Base-by-base conservation (phyloP, 2,888 invertebrate species). In the Drosophila percnosoma region DNA sequence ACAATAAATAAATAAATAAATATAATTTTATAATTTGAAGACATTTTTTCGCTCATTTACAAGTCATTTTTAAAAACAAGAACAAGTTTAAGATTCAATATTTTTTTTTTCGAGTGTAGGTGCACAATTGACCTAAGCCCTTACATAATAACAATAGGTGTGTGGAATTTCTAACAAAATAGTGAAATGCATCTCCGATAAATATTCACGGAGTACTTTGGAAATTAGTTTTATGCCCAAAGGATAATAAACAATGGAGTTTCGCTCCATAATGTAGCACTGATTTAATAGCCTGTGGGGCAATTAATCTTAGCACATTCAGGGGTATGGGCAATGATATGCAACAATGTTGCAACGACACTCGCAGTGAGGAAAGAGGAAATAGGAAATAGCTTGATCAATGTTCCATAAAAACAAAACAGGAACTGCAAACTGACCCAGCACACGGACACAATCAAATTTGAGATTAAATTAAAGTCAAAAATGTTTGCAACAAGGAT, bases 41-140 rank as follows among this genome's bases (percentile, higher is more conserved):
- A 15, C 7, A 45, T 21, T 15, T 7, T 0, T 45, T 45, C 13
- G 21, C 7, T 13, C 4, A 45, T 7, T 21, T 15, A 4, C 1
- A 45, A 24, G 2, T 21, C 2, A 45, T 15, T 45, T 21, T 7
- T 4, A 21, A 21, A 13, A 21, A 21, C 1, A 4, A 10, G 5
- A n/a, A 5, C 1, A 21, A n/a, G 0, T n/a, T n/a, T 2, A 5
- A 21, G 4, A 45, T 8, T 4, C 24, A 4, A 2, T 15, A 5
- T 2, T 45, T 45, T 15, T 21, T 11, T 21, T 24, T 15, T 4
- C 13, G 8, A 45, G 24, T 45, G 45, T 38, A 10, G 8, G 2
- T 0, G 18, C 18, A 18, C 4, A 38, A 38, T 38, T 0, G 18
- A n/a, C 18, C 18, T 38, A n/a, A 2, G 13, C 13, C 13, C 34